phyloP scores from a whole-genome alignment of 2,888 invertebrate species.

The Heteromurus nitidus region DNA sequence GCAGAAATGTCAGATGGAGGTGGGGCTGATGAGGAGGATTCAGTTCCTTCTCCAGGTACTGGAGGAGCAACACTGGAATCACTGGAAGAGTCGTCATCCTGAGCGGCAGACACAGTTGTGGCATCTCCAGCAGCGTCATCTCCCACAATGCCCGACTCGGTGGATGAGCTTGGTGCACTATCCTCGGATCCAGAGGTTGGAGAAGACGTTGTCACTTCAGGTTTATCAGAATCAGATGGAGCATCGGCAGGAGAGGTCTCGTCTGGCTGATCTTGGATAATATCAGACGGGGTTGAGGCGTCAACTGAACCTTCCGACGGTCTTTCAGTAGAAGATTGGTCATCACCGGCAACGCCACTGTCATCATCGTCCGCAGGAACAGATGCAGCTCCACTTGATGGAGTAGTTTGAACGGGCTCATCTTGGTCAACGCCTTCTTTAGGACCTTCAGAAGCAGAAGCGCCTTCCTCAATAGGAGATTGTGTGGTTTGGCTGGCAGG shows the following conservation, averaged over 20 bases:
- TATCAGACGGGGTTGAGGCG: constrained; percentile 6
- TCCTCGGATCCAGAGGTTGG: constrained; percentile 24
- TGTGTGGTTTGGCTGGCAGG: constrained; percentile 12
- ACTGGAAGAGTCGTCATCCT: neutral
- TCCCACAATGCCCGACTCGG: constrained; percentile 18
- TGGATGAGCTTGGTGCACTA: constrained; percentile 2
- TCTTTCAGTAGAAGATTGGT: constrained; percentile 5
- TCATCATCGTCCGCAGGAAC: constrained; percentile 10
- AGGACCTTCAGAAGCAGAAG: neutral
- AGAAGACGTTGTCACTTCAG: neutral
- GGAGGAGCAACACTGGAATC: neutral
- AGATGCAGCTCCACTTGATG: neutral
- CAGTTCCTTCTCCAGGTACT: neutral
- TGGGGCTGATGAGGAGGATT: neutral
- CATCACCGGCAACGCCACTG: neutral
- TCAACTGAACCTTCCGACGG: too few relatives aligned
- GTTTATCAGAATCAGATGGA: neutral
- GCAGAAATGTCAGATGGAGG: constrained; percentile 9
- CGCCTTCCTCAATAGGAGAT: constrained; percentile 9
- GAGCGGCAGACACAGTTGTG: constrained; percentile 5
- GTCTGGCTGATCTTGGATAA: constrained; percentile 32
- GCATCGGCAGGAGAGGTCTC: neutral
- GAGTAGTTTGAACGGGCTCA: constrained; percentile 32
- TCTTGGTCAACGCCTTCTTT: constrained; percentile 11
- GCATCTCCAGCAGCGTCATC: constrained; percentile 4